Percentiles rank a stretch among this genome's conserved stretches.
Conservation (phyloP, 2,113 vertebrate species). For the Gymnobelideus leadbeateri region DNA sequence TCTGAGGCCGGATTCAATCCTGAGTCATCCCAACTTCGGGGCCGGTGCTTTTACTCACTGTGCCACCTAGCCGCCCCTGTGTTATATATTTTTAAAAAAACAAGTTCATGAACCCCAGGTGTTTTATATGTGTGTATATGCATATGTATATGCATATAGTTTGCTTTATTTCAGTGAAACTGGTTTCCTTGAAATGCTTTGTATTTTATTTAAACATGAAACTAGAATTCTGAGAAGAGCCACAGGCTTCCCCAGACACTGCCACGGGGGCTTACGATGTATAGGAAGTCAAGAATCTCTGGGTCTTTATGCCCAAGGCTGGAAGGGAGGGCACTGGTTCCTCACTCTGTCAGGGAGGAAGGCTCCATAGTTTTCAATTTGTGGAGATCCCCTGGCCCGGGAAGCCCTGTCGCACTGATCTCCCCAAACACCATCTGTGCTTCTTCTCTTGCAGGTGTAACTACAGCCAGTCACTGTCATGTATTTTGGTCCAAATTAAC, state of each 20-base stretch:
- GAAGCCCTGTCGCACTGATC: neutral
- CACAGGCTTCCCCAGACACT: neutral
- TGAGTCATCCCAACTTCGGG: too few species aligned
- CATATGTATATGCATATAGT: neutral
- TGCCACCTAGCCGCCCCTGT: too few species aligned
- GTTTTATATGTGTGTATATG: neutral
- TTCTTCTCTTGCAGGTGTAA: too few species aligned
- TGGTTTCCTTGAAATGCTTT: neutral
- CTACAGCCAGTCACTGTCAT: neutral
- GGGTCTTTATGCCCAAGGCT: neutral
- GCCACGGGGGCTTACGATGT: neutral
- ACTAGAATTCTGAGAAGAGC: neutral
- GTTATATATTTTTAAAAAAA: too few species aligned
- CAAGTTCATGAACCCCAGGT: too few species aligned
- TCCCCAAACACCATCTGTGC: neutral
- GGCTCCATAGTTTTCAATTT: neutral
- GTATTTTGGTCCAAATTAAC: neutral
- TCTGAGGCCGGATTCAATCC: too few species aligned
- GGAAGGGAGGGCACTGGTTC: neutral
- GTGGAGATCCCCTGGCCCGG: neutral
- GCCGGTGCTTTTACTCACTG: too few species aligned
- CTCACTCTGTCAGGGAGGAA: neutral
- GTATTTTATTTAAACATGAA: neutral
- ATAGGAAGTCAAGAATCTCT: neutral
- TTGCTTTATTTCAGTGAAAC: neutral